Conservation (phyloP, 2,113 vertebrate species). For the Columba livia region DNA sequence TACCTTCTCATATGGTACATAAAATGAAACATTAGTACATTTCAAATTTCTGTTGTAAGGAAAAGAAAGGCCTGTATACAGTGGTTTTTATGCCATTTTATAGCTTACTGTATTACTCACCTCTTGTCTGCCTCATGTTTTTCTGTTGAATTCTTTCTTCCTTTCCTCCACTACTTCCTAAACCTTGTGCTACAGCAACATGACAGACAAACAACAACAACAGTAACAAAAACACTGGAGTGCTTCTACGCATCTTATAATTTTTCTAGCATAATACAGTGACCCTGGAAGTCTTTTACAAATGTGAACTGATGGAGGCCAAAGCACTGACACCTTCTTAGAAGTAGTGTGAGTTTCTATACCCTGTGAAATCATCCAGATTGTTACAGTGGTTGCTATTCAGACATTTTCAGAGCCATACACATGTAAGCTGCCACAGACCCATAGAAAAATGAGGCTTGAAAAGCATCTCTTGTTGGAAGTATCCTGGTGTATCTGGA, state of each 20-base stretch:
- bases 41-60: not conserved
- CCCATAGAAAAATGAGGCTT: not conserved
- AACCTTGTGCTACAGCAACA: not conserved
- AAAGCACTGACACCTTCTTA: not conserved
- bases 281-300: not conserved
- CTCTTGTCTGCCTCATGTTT: not conserved
- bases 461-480: not conserved
- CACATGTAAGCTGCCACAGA: not conserved
- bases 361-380: not conserved
- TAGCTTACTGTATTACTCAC: not conserved
- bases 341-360: not conserved
- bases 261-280: not conserved
- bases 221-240: not conserved
- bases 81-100: not conserved
- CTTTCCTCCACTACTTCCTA: not conserved
- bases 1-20: not conserved
- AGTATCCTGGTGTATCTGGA: not conserved
- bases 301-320: not conserved
- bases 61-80: not conserved
- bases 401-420: not conserved
- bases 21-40: not conserved
- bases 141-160: not conserved
- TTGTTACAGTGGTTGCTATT: not conserved
- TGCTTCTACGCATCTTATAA: not conserved
- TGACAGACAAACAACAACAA: not conserved